Percentiles rank a stretch among this genome's conserved stretches.
Conservation (phyloP, 1,140 invertebrate genomes). For the Batillaria attramentaria region DNA sequence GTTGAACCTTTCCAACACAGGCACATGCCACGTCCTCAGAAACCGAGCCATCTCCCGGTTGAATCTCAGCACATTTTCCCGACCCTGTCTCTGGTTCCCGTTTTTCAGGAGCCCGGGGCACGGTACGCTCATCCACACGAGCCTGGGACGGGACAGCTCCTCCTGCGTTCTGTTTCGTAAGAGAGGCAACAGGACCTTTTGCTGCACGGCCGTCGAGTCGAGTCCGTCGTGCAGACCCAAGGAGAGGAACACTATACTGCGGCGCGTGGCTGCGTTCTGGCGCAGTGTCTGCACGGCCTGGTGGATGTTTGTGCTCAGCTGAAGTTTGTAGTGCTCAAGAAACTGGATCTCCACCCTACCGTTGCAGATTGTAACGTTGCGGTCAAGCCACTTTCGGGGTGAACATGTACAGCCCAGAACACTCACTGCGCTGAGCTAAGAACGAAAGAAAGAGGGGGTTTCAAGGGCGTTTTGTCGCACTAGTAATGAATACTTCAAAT, state of each 20-base stretch:
- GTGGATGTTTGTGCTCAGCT: neutral
- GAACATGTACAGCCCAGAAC: constrained; percentile 10
- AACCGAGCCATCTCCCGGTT: neutral
- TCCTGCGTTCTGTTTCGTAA: neutral
- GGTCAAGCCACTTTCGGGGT: neutral
- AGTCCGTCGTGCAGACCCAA: neutral
- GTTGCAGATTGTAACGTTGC: neutral
- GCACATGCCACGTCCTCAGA: constrained; percentile 11
- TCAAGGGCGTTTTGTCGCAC: too few species aligned
- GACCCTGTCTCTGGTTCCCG: neutral
- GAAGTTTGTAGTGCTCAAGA: neutral
- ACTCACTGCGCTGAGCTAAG: neutral
- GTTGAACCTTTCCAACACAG: constrained; percentile 23
- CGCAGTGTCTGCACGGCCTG: neutral
- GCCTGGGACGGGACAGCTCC: neutral
- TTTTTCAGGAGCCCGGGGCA: too few species aligned
- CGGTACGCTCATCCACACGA: neutral
- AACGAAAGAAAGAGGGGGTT: too few species aligned
- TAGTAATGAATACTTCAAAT: too few species aligned
- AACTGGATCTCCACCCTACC: neutral
- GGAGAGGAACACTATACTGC: neutral
- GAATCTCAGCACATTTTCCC: neutral
- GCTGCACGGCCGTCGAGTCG: neutral
- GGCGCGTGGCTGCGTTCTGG: neutral
- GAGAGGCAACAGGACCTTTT: neutral